Percentiles rank a stretch among this genome's conserved stretches.
phyloP scores from a whole-genome alignment of 2,113 vertebrate genomes.

The Vidua macroura region DNA sequence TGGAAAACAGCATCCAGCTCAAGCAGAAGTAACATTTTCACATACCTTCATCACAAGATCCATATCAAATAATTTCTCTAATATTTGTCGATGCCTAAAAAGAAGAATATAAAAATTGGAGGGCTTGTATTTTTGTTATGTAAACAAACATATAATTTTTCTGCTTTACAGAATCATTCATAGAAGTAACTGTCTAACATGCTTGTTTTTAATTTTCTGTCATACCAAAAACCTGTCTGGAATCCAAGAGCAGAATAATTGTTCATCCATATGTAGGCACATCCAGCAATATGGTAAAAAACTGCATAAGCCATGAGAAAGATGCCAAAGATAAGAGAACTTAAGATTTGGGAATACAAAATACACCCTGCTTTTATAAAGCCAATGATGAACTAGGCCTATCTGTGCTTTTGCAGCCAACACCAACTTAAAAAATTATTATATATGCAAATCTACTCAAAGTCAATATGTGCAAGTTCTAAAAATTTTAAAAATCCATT shows the following conservation, averaged over 20 bases:
- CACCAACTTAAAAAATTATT: accelerated
- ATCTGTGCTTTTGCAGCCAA: not conserved
- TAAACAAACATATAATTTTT: not conserved
- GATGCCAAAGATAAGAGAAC: not conserved
- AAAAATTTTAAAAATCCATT: not conserved
- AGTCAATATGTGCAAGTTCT: not conserved
- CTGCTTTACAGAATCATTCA: not conserved
- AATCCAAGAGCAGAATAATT: not conserved
- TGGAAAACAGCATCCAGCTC: not conserved
- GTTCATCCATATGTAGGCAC: not conserved
- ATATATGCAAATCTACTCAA: not conserved
- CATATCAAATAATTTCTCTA: conserved; percentile 92
- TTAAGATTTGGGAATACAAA: not conserved
- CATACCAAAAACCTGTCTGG: not conserved
- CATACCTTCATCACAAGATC: conserved; percentile 96
- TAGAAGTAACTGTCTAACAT: not conserved
- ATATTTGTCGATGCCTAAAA: conserved; percentile 88
- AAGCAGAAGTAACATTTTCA: conserved; percentile 6
- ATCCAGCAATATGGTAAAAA: not conserved
- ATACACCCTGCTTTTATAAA: not conserved
- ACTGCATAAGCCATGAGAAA: not conserved
- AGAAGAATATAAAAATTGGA: not conserved
- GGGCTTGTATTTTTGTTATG: not conserved
- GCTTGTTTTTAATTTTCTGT: not conserved
- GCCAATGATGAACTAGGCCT: not conserved